Evolutionary conservation across 2,797 vertebrate species (phyloP).

Genomic region (Leucoraja ocellata): DNA sequence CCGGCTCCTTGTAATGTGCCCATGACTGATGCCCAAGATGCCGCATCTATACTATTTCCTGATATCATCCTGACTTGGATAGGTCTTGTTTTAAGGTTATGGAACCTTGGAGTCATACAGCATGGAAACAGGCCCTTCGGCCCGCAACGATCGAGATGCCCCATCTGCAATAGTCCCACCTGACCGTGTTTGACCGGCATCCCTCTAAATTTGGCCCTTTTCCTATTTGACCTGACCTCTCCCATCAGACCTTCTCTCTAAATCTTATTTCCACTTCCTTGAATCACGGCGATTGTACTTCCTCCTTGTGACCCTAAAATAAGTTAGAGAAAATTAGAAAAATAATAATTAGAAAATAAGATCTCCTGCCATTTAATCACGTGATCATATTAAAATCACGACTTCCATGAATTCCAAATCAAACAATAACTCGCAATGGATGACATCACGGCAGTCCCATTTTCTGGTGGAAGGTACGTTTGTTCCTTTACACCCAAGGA

Average conservation of each 20-base stretch:
- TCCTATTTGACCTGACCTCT: no score
- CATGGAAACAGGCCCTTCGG: no score
- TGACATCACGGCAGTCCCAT: background rate
- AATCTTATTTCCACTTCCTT: background rate
- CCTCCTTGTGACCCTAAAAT: background rate
- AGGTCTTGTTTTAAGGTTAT: background rate
- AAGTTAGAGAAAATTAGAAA: background rate
- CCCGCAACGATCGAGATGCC: no score
- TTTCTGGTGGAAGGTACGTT: background rate
- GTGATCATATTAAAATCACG: background rate
- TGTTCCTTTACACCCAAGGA: background rate
- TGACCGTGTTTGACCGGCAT: no score
- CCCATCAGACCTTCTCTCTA: background rate
- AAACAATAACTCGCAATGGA: background rate
- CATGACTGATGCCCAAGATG: no score
- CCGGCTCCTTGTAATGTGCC: no score
- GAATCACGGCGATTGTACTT: background rate
- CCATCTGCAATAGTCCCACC: no score
- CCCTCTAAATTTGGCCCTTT: no score
- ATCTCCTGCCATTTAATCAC: background rate
- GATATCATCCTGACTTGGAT: background rate
- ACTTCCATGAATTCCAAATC: background rate
- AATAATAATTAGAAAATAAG: no score
- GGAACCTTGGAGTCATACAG: no score
- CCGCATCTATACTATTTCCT: background rate